phyloP scores from a whole-genome alignment of 2,888 invertebrate species.

The Stegophylla sp. region DNA sequence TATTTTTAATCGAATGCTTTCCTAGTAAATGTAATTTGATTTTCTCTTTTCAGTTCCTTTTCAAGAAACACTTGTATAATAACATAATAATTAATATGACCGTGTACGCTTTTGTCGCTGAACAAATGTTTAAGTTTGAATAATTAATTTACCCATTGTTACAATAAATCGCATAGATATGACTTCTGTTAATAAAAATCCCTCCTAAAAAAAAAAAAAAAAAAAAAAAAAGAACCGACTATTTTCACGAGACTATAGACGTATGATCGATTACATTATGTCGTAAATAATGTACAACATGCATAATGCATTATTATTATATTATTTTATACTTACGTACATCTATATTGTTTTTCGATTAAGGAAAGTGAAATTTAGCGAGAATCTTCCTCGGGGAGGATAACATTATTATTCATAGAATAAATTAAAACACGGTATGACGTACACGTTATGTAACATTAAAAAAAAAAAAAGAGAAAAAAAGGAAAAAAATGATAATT shows the following conservation, averaged over 20 bases:
- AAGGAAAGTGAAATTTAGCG: not conserved
- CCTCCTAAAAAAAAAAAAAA: too few species aligned
- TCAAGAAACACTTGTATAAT: not conserved
- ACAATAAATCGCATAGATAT: not conserved
- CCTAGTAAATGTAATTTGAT: not conserved
- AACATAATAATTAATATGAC: not conserved
- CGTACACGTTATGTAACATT: not conserved
- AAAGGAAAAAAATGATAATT: too few species aligned
- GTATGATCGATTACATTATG: not conserved
- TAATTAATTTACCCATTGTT: not conserved
- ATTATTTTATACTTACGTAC: too few species aligned
- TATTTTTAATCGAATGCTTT: not conserved
- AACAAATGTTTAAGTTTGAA: constrained; percentile 13
- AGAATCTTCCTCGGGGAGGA: not conserved
- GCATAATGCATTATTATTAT: too few species aligned
- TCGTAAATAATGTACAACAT: not conserved
- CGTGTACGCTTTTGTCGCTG: not conserved
- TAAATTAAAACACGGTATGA: not conserved
- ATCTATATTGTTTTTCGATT: not conserved
- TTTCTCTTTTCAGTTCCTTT: not conserved
- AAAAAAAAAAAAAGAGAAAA: too few species aligned
- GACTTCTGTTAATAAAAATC: not conserved
- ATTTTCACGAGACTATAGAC: not conserved
- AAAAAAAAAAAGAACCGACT: not conserved
- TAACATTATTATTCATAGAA: not conserved